phyloP scores from a whole-genome alignment of 1,140 invertebrate species.

The Phthorimaea operculella region DNA sequence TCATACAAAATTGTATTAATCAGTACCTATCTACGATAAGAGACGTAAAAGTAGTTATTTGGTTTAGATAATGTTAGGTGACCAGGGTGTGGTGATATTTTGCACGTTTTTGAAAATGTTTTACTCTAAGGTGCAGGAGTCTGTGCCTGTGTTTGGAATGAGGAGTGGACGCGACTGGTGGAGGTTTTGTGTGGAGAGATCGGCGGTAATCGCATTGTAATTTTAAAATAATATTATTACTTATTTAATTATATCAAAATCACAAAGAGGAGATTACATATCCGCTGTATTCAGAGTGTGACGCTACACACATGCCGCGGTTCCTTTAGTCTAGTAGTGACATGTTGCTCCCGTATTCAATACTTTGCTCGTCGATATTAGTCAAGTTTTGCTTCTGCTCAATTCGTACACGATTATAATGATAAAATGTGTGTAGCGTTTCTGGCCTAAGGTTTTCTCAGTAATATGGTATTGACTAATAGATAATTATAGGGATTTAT shows the following conservation, averaged over 20 bases:
- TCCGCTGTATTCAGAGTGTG: slow-evolving; percentile 49
- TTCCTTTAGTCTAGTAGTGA: slow-evolving; percentile 5
- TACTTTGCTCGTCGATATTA: slow-evolving; percentile 7
- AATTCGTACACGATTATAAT: slow-evolving; percentile 26
- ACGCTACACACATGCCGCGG: slow-evolving; percentile 47
- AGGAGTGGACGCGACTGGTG: slow-evolving; percentile 30
- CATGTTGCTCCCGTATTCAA: slow-evolving; percentile 8
- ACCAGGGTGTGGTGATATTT: slow-evolving; percentile 68
- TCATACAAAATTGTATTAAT: slow-evolving; percentile 53
- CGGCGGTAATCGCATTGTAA: slow-evolving; percentile 49
- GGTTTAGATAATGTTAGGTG: slow-evolving; percentile 65
- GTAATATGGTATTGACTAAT: slow-evolving; percentile 61
- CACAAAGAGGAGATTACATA: slow-evolving; percentile 61
- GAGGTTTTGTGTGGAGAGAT: slow-evolving; percentile 37
- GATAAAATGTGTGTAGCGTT: slow-evolving; percentile 48
- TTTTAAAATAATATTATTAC: slow-evolving; percentile 40
- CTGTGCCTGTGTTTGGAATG: slow-evolving; percentile 42
- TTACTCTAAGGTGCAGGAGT: slow-evolving; percentile 52
- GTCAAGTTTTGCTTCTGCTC: slow-evolving; percentile 29
- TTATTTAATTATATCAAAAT: slow-evolving; percentile 43
- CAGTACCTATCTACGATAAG: slow-evolving; percentile 46
- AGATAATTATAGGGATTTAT: slow-evolving; percentile 65
- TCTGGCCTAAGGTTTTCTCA: slow-evolving; percentile 60
- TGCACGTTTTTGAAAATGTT: slow-evolving; percentile 67
- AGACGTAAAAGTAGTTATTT: slow-evolving; percentile 56